These are phyloP conservation scores for Clanis bilineata DNA, from an alignment of 2,888 invertebrate genomes.

Conservation along the genomic window DNA sequence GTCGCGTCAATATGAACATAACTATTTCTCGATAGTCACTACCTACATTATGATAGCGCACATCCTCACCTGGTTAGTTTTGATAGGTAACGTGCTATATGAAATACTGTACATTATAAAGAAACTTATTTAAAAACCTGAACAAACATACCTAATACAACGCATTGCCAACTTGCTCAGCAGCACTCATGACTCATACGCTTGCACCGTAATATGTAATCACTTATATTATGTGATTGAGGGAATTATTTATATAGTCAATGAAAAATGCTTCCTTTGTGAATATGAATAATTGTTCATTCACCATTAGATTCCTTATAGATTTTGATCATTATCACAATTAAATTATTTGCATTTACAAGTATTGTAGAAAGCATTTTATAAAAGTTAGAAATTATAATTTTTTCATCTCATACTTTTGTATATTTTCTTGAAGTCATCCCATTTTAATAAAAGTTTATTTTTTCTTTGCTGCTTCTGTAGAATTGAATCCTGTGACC, in stretches of 20 bases:
- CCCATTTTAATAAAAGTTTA: slow-evolving; percentile 63
- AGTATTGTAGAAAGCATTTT: slow-evolving; percentile 2
- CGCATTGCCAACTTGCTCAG: slow-evolving; percentile 37
- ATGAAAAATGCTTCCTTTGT: slow-evolving; percentile 45
- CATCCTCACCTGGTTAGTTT: slow-evolving; percentile 48
- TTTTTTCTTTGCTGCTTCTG: slow-evolving; percentile 80
- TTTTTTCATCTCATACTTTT: slow-evolving; percentile 35
- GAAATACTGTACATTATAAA: slow-evolving; percentile 21
- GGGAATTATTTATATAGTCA: slow-evolving; percentile 34
- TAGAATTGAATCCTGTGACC: slow-evolving; percentile 96
- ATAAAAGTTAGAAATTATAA: slow-evolving; percentile 12
- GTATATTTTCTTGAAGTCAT: slow-evolving; percentile 39
- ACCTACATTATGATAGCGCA: slow-evolving; percentile 51
- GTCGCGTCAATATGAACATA: slow-evolving; percentile 60
- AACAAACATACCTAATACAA: slow-evolving; percentile 39
- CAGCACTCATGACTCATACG: slow-evolving; percentile 53
- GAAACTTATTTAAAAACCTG: slow-evolving; percentile 41
- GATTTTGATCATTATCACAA: slow-evolving; percentile 30
- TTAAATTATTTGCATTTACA: neutral
- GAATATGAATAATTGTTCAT: slow-evolving; percentile 15
- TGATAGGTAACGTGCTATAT: slow-evolving; percentile 37
- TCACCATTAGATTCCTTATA: slow-evolving; percentile 31
- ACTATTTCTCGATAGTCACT: slow-evolving; percentile 62
- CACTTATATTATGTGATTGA: slow-evolving; percentile 30
- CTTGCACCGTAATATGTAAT: slow-evolving; percentile 40